A percentile compares a stretch with the other conserved stretches of the same genome.
Conservation (phyloP, 2,888 invertebrate species). For the Pterobdella sp. region DNA sequence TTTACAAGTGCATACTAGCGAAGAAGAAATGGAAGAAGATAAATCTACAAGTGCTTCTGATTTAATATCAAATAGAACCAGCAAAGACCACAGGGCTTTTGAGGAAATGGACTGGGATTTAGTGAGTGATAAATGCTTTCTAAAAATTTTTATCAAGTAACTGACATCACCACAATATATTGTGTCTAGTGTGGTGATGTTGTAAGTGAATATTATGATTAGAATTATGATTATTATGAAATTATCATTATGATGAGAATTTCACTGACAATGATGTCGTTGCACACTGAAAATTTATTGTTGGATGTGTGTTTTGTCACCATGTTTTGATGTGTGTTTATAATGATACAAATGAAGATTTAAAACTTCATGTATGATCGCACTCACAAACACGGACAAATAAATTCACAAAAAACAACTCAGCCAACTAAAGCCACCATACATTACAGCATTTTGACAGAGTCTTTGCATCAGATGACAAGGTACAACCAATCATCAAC, state of each 20-base stretch:
- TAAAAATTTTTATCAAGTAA: neutral
- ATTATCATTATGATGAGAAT: neutral
- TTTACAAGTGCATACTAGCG: too few species aligned
- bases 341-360: too few species aligned
- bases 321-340: too few species aligned
- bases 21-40: too few species aligned
- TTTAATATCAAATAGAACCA: too few species aligned
- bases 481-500: constrained; percentile 9
- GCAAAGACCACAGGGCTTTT: constrained; percentile 16
- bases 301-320: too few species aligned
- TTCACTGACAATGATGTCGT: neutral
- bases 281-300: neutral
- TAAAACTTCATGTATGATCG: too few species aligned
- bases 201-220: neutral
- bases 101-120: constrained; percentile 27
- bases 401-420: too few species aligned
- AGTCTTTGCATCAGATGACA: neutral
- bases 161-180: neutral
- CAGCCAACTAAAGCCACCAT: too few species aligned
- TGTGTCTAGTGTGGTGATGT: neutral
- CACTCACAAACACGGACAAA: too few species aligned
- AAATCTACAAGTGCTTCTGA: too few species aligned
- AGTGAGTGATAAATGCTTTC: neutral
- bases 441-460: neutral
- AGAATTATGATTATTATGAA: neutral